Evolutionary conservation across 2,113 vertebrate species (phyloP), one percentile per base, ranked within the genome.

Genomic region (Oreochromis tanganicae): DNA sequence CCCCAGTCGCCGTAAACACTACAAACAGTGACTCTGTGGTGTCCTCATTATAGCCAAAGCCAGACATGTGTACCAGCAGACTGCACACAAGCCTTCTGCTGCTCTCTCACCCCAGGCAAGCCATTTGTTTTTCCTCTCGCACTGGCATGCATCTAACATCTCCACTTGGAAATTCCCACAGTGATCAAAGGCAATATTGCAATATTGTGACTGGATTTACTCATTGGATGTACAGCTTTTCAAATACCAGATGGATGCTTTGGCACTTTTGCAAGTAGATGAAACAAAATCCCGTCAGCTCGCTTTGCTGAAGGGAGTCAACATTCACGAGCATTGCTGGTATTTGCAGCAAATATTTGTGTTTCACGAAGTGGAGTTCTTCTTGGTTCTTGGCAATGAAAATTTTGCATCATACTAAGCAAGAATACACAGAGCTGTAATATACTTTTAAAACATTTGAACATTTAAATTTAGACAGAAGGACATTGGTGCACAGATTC

Each of bases 31-130:
- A 83, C 83, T 85, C 29, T 85, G 87, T 46, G 85, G 75, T 87
- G 91, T 92, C 89, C 90, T 92, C 80, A 88, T 93, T 93, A 82
- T 81, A 79, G 84, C 81, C 79, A 59, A 85, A 83, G 34, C 10
- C 54, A 88, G 82, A 90, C 86, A 89, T 21, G 80, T 93, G 89
- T 41, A 75, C 87, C 89, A 90, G 78, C 90, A 93, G 93, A 86
- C 89, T 73, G 88, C 80, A 81, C 91, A 90, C 80, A 88, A 92
- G 90, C 93, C 93, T 93, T 93, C 91, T 94, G 95, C 87, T 80
- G 80, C 81, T 85, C 68, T 88, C 85, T 73, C 90, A 91, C 88
- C 90, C 41, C 84, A 66, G 93, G 92, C 91, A 38, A 93, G 50
- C 80, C 91, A 91, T 91, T 94, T 93, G 91, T 90, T 91, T 89